Percentiles rank a stretch among this genome's conserved stretches.
Conservation (phyloP, 2,888 invertebrate species). For the Apotomis turbidana region DNA sequence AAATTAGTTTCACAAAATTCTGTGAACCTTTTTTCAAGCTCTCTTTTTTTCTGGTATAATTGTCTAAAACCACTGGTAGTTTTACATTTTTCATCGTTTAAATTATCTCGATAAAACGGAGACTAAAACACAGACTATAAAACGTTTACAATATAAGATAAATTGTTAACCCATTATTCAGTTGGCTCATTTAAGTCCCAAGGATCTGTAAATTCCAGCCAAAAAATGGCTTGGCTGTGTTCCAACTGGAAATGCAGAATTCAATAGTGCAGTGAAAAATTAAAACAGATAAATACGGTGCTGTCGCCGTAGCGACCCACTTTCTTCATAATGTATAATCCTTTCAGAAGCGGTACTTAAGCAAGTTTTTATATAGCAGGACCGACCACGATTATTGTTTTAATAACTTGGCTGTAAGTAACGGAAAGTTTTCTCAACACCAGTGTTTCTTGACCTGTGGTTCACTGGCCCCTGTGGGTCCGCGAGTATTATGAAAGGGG, state of each 20-base stretch:
- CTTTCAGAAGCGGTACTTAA: neutral
- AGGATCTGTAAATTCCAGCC: slow-evolving; percentile 36
- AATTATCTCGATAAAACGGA: neutral
- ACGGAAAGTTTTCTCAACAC: neutral
- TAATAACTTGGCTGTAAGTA: neutral
- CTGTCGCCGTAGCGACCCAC: slow-evolving; percentile 23
- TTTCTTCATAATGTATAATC: slow-evolving; percentile 21
- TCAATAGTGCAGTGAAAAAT: slow-evolving; percentile 42
- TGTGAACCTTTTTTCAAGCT: neutral
- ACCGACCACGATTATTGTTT: neutral
- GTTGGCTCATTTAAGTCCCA: slow-evolving; percentile 31
- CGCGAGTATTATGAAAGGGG: no score
- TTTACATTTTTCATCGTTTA: slow-evolving; percentile 4
- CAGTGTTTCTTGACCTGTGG: no score
- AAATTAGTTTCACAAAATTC: neutral
- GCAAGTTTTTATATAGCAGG: neutral
- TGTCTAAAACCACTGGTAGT: neutral
- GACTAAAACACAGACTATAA: neutral
- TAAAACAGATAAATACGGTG: slow-evolving; percentile 41
- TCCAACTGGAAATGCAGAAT: slow-evolving; percentile 41
- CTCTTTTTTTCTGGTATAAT: neutral
- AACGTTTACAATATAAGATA: slow-evolving; percentile 17
- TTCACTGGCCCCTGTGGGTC: no score
- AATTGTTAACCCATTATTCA: slow-evolving; percentile 31
- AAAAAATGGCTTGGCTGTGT: slow-evolving; percentile 36